Conservation (phyloP, 2,113 vertebrate genomes). For the Pleuronectes platessa region DNA sequence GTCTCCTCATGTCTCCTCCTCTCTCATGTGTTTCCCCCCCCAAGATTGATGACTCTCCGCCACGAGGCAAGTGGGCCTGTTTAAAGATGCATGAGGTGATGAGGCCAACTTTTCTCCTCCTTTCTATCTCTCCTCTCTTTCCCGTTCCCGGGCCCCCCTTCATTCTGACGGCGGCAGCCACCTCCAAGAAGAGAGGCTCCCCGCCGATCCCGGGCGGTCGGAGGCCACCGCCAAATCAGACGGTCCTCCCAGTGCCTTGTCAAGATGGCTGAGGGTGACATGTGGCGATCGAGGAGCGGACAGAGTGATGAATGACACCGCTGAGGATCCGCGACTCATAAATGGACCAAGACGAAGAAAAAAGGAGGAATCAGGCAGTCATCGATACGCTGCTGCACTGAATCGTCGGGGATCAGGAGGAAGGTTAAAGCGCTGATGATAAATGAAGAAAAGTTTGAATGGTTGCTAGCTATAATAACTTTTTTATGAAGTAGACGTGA, state of each 20-base stretch:
- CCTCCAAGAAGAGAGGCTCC: constrained; percentile 42
- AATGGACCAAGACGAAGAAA: constrained; percentile 23
- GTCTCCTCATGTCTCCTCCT: constrained; percentile 64
- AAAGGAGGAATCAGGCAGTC: constrained; percentile 40
- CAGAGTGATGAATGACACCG: constrained; percentile 62
- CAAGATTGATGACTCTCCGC: constrained; percentile 83
- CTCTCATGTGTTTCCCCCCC: constrained; percentile 65
- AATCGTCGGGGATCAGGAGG: constrained; percentile 17
- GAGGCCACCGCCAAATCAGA: constrained; percentile 52
- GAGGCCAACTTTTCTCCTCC: constrained; percentile 67
- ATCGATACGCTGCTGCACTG: constrained; percentile 40
- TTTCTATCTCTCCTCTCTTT: neutral
- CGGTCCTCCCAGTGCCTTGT: constrained; percentile 37
- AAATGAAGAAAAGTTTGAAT: constrained; percentile 13
- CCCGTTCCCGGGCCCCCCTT: neutral
- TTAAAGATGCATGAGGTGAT: constrained; percentile 86
- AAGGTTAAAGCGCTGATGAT: neutral
- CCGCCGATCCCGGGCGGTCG: constrained; percentile 32
- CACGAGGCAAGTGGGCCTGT: constrained; percentile 72
- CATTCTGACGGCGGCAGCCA: constrained; percentile 40
- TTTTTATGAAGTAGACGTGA: neutral
- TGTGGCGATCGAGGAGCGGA: constrained; percentile 39
- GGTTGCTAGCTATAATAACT: neutral
- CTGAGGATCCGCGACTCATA: constrained; percentile 33
- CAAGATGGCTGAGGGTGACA: constrained; percentile 48